A percentile compares a stretch with the other conserved stretches of the same genome.
Evolutionary conservation across 2,113 vertebrate genomes (phyloP).

Genomic region (Melanerpes formicivorus): DNA sequence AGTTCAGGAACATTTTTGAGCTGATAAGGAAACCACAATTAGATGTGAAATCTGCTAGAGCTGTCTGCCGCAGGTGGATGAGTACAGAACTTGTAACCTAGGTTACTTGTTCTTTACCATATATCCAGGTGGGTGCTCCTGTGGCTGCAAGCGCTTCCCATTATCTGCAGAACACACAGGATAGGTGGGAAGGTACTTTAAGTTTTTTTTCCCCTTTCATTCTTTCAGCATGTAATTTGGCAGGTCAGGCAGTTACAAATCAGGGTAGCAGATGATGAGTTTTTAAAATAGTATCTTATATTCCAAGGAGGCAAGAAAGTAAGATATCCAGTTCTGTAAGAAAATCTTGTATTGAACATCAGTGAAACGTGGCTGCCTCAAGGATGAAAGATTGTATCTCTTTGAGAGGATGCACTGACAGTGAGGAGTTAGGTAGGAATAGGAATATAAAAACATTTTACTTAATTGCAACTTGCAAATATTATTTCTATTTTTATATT

Average conservation of each 20-base stretch:
- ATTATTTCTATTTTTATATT: neutral
- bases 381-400: neutral
- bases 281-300: neutral
- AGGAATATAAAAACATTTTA: neutral
- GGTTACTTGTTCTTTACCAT: neutral
- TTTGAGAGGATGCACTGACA: neutral
- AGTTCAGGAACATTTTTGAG: slow-evolving; percentile 73
- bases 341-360: neutral
- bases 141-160: neutral
- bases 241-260: neutral
- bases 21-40: slow-evolving; percentile 54
- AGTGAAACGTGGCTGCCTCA: neutral
- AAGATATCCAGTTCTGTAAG: neutral
- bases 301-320: neutral
- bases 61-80: neutral
- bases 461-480: neutral
- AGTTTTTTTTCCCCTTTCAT: neutral
- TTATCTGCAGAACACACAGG: neutral
- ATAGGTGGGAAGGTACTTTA: neutral
- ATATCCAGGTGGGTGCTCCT: neutral
- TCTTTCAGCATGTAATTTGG: neutral
- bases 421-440: neutral
- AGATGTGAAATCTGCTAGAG: slow-evolving; percentile 17
- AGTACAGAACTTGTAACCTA: neutral
- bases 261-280: neutral